Conservation (phyloP, 2,113 vertebrate genomes). For the Eulemur rufifrons region DNA sequence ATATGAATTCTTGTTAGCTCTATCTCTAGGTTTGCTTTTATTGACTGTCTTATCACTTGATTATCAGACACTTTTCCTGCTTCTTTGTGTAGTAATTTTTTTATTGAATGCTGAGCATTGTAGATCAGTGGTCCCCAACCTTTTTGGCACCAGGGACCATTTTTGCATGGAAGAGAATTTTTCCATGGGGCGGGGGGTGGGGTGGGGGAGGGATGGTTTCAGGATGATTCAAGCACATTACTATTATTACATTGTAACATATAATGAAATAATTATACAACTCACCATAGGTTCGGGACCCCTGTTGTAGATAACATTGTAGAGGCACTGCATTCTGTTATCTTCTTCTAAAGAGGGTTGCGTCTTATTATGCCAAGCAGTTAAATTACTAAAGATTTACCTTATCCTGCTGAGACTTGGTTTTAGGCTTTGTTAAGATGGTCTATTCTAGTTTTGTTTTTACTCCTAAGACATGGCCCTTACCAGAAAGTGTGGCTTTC, state of each 20-base stretch:
- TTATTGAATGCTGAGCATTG: neutral
- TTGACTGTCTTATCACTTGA: neutral
- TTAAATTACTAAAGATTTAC: neutral
- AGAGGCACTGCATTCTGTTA: neutral
- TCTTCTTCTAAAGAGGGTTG: neutral
- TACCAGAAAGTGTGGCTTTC: neutral
- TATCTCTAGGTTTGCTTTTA: neutral
- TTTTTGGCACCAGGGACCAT: too few relatives aligned
- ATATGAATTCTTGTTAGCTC: neutral
- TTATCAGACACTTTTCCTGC: neutral
- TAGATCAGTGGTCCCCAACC: too few relatives aligned
- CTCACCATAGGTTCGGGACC: too few relatives aligned
- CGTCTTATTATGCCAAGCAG: neutral
- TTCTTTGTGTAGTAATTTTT: neutral
- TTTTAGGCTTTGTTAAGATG: neutral
- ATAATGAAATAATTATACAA: too few relatives aligned
- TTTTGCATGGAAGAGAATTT: too few relatives aligned
- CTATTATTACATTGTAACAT: too few relatives aligned
- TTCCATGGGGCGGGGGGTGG: too few relatives aligned
- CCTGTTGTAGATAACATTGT: too few relatives aligned
- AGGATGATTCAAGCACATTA: too few relatives aligned
- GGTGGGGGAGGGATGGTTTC: too few relatives aligned
- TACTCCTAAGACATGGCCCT: neutral
- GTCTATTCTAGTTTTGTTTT: neutral
- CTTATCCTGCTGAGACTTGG: neutral